Conservation (phyloP, 2,888 invertebrate genomes). For the Zygogramma bicolorata region DNA sequence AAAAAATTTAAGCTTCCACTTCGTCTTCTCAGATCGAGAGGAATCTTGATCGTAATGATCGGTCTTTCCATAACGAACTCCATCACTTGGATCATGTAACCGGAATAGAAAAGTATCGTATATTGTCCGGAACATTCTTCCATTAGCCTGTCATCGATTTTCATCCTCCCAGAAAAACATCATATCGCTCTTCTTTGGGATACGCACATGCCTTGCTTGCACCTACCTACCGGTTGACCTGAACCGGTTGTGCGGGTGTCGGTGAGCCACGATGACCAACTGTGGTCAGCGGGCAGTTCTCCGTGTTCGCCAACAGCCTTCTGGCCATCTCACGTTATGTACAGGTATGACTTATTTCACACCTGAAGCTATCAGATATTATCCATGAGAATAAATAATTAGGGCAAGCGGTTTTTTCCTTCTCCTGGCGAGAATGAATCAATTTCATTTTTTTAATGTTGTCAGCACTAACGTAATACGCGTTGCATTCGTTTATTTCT, state of each 20-base stretch:
- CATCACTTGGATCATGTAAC: no score
- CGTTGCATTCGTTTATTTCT: constrained; percentile 8
- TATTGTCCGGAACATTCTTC: no score
- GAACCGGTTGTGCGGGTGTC: constrained; percentile 58
- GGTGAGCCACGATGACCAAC: constrained; percentile 43
- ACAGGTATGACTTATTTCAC: constrained; percentile 12
- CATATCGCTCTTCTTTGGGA: neutral
- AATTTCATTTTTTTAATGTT: constrained; percentile 7
- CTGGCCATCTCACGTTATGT: constrained; percentile 3
- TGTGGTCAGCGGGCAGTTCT: constrained; percentile 37
- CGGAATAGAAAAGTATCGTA: no score
- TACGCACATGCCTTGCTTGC: constrained; percentile 7
- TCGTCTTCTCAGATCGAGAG: no score
- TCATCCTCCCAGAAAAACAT: neutral
- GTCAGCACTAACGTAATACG: constrained; percentile 2
- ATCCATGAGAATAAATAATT: constrained; percentile 16
- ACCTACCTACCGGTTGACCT: constrained; percentile 9
- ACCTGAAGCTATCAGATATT: constrained; percentile 12
- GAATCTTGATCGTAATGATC: no score
- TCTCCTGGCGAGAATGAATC: neutral
- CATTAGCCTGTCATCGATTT: neutral
- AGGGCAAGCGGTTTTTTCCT: neutral
- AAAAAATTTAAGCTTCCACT: no score
- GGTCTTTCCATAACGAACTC: no score
- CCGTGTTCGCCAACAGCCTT: constrained; percentile 8